Evolutionary conservation across 2,888 invertebrate genomes (phyloP).

Genomic region (Spatulosminthurus flaviceps): DNA sequence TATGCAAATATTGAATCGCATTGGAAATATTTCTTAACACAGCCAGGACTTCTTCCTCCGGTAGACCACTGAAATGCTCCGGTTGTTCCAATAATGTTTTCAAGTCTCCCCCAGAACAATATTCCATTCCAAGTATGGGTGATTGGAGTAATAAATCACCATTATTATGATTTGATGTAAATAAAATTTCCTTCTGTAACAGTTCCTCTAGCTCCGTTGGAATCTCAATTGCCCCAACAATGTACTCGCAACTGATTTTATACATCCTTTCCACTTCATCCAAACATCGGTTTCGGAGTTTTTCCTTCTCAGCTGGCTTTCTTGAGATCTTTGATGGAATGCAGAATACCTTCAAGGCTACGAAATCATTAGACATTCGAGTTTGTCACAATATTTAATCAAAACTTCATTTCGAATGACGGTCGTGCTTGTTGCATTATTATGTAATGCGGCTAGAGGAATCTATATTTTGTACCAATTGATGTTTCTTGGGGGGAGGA

Average conservation of each 20-base stretch:
- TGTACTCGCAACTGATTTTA: neutral
- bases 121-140: conserved; percentile 90
- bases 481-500: too few species aligned
- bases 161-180: neutral
- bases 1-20: conserved; percentile 84
- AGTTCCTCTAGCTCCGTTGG: neutral
- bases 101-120: conserved; percentile 85
- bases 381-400: too few species aligned
- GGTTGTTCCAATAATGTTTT: conserved; percentile 75
- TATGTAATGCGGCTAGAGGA: too few species aligned
- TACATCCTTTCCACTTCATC: neutral
- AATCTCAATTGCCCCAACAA: neutral
- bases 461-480: too few species aligned
- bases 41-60: conserved; percentile 76
- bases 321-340: too few species aligned
- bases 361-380: too few species aligned
- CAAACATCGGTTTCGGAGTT: neutral
- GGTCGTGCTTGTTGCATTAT: too few species aligned
- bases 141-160: too few species aligned
- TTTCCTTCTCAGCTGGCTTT: too few species aligned
- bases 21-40: conserved; percentile 77
- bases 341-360: too few species aligned
- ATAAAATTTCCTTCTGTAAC: too few species aligned
- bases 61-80: conserved; percentile 76
- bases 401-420: too few species aligned